Evolutionary conservation across 2,888 invertebrate genomes (phyloP).

Genomic region (Pediacus dermestoides): DNA sequence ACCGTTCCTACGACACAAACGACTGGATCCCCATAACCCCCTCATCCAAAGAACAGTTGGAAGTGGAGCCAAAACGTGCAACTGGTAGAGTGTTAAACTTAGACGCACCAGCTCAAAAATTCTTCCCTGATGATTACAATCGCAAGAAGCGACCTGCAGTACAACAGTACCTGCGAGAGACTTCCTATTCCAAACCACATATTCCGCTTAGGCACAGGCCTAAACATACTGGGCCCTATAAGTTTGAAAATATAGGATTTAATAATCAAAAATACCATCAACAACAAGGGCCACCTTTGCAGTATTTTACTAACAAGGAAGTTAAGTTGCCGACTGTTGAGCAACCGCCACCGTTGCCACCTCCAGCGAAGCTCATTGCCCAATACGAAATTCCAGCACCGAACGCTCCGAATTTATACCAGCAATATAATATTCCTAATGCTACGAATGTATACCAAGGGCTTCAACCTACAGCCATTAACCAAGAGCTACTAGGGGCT

Average conservation of each 20-base stretch:
- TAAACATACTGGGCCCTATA: constrained; percentile 32
- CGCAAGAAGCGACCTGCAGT: constrained; percentile 33
- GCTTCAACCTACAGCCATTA: constrained; percentile 27
- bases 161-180: constrained; percentile 47
- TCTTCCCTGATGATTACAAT: constrained; percentile 35
- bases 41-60: constrained; percentile 30
- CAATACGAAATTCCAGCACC: constrained; percentile 24
- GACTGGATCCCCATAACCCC: constrained; percentile 58
- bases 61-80: constrained; percentile 33
- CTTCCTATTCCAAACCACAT: constrained; percentile 33
- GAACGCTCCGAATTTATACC: constrained; percentile 29
- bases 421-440: constrained; percentile 30
- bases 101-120: constrained; percentile 34
- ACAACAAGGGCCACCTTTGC: too few relatives aligned
- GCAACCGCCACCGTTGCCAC: constrained; percentile 22
- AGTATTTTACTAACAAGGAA: constrained; percentile 22
- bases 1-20: constrained; percentile 41
- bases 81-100: constrained; percentile 43
- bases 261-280: constrained; percentile 9
- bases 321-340: constrained; percentile 19
- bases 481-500: constrained; percentile 30
- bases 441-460: constrained; percentile 27
- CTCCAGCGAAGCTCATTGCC: constrained; percentile 16
- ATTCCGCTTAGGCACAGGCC: constrained; percentile 21
- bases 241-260: constrained; percentile 33